Conservation (phyloP, 2,797 vertebrate genomes). For the Ambastaia sidthimunki region DNA sequence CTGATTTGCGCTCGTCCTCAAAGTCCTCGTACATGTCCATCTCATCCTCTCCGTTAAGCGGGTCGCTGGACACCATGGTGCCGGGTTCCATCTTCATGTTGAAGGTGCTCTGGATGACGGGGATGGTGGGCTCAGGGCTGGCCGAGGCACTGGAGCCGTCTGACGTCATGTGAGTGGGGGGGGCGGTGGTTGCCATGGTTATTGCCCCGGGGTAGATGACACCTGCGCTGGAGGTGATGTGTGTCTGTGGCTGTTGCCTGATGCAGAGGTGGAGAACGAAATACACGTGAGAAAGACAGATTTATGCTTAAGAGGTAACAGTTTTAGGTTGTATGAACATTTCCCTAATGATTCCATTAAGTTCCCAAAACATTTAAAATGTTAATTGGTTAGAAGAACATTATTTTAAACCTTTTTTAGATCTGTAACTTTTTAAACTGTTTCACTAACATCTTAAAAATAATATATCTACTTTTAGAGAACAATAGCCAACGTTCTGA, state of each 20-base stretch:
- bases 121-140: constrained; percentile 96
- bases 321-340: too few relatives aligned
- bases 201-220: constrained; percentile 98
- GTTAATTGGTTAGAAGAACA: too few relatives aligned
- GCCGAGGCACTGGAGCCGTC: constrained; percentile 98
- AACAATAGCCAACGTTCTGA: too few relatives aligned
- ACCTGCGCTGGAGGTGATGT: constrained; percentile 90
- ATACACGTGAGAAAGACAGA: constrained; percentile 26
- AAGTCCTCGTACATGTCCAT: constrained; percentile 99
- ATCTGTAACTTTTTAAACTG: too few relatives aligned
- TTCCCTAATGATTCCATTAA: too few relatives aligned
- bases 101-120: constrained; percentile 98
- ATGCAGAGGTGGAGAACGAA: constrained; percentile 14
- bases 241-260: constrained; percentile 90
- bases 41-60: constrained; percentile 92
- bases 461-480: too few relatives aligned
- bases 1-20: constrained; percentile 98
- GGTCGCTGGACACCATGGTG: constrained; percentile 82
- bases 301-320: constrained; percentile 6
- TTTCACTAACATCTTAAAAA: too few relatives aligned
- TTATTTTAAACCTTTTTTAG: too few relatives aligned
- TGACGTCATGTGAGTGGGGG: constrained; percentile 98
- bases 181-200: constrained; percentile 93
- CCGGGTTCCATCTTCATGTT: constrained; percentile 94
- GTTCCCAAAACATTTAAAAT: too few relatives aligned